phyloP scores from a whole-genome alignment of 2,797 vertebrate species.

The Phataginus tricuspis region DNA sequence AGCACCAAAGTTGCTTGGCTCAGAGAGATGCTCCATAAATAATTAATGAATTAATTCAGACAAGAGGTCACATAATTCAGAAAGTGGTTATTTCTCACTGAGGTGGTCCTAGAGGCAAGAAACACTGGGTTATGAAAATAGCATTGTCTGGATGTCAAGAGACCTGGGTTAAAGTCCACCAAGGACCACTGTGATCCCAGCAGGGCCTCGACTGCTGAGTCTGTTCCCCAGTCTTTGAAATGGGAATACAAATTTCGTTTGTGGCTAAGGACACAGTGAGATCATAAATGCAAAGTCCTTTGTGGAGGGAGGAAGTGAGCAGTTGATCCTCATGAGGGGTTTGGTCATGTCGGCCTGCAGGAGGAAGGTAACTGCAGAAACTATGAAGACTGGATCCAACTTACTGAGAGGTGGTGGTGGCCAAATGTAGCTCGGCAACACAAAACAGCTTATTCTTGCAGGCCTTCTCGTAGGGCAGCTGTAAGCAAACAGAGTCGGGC shows the following conservation, averaged over 20 bases:
- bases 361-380: neutral
- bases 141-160: neutral
- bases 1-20: neutral
- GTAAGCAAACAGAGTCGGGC: conserved; percentile 59
- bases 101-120: neutral
- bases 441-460: conserved; percentile 82
- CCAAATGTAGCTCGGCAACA: conserved; percentile 77
- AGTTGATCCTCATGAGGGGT: neutral
- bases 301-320: neutral
- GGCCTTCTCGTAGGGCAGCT: conserved; percentile 85
- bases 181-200: neutral
- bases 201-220: neutral
- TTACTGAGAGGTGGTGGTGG: conserved; percentile 80
- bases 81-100: neutral
- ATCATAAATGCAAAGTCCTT: neutral
- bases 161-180: neutral
- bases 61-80: neutral
- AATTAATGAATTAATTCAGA: neutral
- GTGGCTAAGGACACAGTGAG: neutral
- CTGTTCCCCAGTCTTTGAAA: neutral
- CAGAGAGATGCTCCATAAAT: neutral
- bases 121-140: neutral
- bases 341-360: neutral
- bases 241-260: neutral
- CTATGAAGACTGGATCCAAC: neutral